Conservation (phyloP, 2,888 invertebrate species). For the Apomyelois bistriatella region DNA sequence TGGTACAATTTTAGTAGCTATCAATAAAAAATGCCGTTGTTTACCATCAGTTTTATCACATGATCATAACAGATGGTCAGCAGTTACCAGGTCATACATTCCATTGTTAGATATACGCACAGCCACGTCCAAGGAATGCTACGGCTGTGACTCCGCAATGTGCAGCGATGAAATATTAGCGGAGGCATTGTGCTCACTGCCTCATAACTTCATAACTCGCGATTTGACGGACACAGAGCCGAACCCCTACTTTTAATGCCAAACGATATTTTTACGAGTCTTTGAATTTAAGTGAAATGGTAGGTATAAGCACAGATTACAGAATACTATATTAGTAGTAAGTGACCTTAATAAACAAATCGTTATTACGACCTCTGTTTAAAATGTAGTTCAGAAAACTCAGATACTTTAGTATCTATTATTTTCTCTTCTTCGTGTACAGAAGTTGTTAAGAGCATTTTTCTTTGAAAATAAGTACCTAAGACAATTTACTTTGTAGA, state of each 20-base stretch:
- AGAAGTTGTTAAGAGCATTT: no score
- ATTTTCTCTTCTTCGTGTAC: no score
- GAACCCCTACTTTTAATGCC: background rate
- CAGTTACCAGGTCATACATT: background rate
- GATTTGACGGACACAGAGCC: background rate
- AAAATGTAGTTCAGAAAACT: no score
- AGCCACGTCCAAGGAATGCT: background rate
- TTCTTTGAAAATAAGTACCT: no score
- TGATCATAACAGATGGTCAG: background rate
- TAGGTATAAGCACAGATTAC: no score
- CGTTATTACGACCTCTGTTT: no score
- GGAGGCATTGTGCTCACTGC: slow-evolving; percentile 6
- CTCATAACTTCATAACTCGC: background rate
- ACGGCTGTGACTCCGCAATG: background rate
- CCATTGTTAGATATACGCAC: background rate
- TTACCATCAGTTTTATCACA: background rate
- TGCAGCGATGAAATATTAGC: background rate
- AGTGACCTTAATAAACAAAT: no score
- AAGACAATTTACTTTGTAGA: no score
- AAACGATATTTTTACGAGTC: background rate
- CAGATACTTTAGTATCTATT: no score
- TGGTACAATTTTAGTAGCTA: no score
- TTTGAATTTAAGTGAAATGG: no score
- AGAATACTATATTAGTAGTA: no score
- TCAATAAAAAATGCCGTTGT: background rate